Conservation (phyloP, 2,113 vertebrate genomes). For the Sakesphorus luctuosus region DNA sequence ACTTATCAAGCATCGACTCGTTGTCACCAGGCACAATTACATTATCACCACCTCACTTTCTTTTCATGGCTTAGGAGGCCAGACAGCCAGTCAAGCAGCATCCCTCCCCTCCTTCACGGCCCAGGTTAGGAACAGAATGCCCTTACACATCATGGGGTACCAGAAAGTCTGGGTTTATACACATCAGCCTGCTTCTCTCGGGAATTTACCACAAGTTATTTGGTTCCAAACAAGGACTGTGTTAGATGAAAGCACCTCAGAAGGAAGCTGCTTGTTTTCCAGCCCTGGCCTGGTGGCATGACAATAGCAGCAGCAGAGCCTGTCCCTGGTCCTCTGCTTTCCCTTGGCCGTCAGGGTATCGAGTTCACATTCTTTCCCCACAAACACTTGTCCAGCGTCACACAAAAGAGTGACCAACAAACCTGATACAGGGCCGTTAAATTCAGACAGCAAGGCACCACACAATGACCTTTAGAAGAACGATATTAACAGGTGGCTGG, state of each 20-base stretch:
- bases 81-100: background rate
- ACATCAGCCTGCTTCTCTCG: background rate
- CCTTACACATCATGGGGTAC: background rate
- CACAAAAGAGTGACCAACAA: constrained; percentile 73
- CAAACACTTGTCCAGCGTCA: constrained; percentile 72
- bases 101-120: background rate
- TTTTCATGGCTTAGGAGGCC: background rate
- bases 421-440: constrained; percentile 69
- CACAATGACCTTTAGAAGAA: constrained; percentile 85
- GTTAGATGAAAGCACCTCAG: background rate
- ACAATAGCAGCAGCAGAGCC: constrained; percentile 17
- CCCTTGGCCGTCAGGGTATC: background rate
- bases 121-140: background rate
- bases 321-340: background rate
- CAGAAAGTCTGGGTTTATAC: background rate
- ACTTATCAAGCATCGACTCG: background rate
- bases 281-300: background rate
- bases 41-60: background rate
- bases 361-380: constrained; percentile 71
- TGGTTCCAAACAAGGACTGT: background rate
- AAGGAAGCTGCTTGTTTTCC: background rate
- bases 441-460: constrained; percentile 78
- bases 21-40: constrained; percentile 7
- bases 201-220: background rate
- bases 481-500: constrained; percentile 89